These are phyloP conservation scores for Odocoileus hemionus DNA, from an alignment of 2,113 vertebrate genomes.

Conservation along the genomic window DNA sequence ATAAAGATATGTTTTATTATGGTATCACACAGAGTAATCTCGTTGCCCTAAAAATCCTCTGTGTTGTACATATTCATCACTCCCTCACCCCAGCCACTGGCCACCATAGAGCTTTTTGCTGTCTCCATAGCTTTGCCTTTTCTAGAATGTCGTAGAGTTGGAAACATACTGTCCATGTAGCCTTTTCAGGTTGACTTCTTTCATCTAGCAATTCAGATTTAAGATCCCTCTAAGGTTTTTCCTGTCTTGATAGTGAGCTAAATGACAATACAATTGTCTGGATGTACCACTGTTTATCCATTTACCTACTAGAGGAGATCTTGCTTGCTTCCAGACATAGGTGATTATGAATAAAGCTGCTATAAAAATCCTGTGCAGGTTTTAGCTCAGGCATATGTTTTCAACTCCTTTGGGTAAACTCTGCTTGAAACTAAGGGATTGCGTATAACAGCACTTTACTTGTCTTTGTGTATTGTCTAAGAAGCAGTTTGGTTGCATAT, in stretches of 20 bases:
- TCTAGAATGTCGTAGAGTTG: not conserved
- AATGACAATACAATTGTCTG: not conserved
- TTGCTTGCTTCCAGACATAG: not conserved
- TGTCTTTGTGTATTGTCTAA: not conserved
- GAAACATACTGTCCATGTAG: not conserved
- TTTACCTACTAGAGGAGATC: not conserved
- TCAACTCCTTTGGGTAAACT: not conserved
- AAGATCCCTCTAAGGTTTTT: not conserved
- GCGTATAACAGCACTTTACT: not conserved
- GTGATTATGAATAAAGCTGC: not conserved
- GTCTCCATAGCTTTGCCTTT: not conserved
- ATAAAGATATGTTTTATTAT: not conserved
- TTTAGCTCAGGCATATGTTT: not conserved
- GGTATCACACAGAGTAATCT: not conserved
- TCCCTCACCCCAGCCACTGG: not conserved
- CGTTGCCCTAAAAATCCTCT: not conserved
- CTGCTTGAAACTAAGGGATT: not conserved
- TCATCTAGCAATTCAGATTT: not conserved
- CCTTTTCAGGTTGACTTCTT: not conserved
- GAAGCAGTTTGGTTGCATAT: not conserved
- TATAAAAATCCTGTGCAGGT: not conserved
- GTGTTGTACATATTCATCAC: not conserved
- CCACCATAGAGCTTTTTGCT: not conserved
- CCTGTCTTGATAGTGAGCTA: not conserved
- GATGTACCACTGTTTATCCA: not conserved